A percentile compares a stretch with the other conserved stretches of the same genome.
These are phyloP conservation scores for Molossus molossus DNA, from an alignment of 2,797 vertebrate genomes.

Conservation along the genomic window DNA sequence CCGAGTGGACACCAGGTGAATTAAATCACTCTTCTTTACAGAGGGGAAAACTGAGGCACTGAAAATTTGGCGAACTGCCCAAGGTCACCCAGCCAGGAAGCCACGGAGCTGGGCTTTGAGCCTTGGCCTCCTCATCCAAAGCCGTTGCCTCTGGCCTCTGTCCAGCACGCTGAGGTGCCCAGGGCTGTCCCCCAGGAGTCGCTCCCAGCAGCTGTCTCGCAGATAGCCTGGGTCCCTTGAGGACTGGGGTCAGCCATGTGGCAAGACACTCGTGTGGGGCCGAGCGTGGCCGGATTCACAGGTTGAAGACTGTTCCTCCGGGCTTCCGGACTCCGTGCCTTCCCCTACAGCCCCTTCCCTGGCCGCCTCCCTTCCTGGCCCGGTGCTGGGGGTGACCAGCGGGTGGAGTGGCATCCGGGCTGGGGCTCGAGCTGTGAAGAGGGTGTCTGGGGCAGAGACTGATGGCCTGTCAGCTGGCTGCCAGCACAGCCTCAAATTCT, in stretches of 20 bases:
- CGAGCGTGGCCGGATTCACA: constrained; percentile 77
- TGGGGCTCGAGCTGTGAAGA: constrained; percentile 90
- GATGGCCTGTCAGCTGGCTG: constrained; percentile 87
- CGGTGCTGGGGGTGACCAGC: constrained; percentile 88
- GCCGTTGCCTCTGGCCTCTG: background rate
- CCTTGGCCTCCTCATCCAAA: background rate
- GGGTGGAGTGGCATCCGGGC: constrained; percentile 91
- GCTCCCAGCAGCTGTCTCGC: background rate
- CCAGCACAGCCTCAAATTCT: constrained; percentile 90
- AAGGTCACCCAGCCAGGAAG: constrained; percentile 49
- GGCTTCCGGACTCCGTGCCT: constrained; percentile 83
- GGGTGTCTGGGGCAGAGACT: constrained; percentile 89
- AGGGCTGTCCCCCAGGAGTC: background rate
- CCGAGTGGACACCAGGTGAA: background rate
- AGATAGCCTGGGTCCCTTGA: background rate
- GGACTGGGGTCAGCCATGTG: background rate
- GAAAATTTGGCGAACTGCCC: background rate
- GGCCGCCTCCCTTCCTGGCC: constrained; percentile 95
- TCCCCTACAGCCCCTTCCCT: constrained; percentile 87
- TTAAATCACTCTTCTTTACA: constrained; percentile 30
- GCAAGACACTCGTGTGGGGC: background rate
- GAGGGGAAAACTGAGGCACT: constrained; percentile 48
- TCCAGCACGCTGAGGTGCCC: background rate
- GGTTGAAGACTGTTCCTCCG: constrained; percentile 83
- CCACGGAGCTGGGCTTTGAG: background rate